Evolutionary conservation across 2,113 vertebrate species (phyloP), one percentile per base, ranked within the genome.

Genomic region (Octodon degus): DNA sequence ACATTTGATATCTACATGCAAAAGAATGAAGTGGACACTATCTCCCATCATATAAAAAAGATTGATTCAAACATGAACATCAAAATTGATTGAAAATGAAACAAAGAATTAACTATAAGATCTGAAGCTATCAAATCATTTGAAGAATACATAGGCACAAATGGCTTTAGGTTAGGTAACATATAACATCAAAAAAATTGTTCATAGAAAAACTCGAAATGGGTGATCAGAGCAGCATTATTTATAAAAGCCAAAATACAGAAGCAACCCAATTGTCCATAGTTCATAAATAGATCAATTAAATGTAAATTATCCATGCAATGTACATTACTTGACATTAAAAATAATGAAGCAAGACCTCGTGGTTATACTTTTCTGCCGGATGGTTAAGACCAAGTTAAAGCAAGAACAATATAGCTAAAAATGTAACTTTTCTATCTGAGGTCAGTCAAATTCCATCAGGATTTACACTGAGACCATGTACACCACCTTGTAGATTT

Each of bases 121-220:
- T 32, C 65, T 74, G 94, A 80, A 94, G 79, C 4, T 40, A 50
- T 90, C 90, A 74, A 77, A 67, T 55, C 95, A 68, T 76, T 85
- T 30, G 12, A 90, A 55, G 55, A 81, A 76, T 89, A 76, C n/a
- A 16, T 82, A 80, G 20, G 16, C 50, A 84, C 84, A 65, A 50
- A 79, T 92, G 30, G 81, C 93, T 67, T 90, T 91, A 30, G 40
- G 62, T 72, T 82, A 91, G 53, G 14, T 25, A 89, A 80, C 24
- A 25, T 77, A 70, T 53, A 40, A 30, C 34, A 87, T 94, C 17
- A 94, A 92, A 87, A 92, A 93, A 91, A 74, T 74, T 74, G n/a
- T 88, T n/a, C 25, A 88, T 30, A 89, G 9, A 67, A 89, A 93
- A 85, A 30, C 8, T 68, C 74, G 25, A 92, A 50, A 50, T 60